Evolutionary conservation across 2,888 invertebrate species (phyloP).

Genomic region (Alviniconcha strummeri): DNA sequence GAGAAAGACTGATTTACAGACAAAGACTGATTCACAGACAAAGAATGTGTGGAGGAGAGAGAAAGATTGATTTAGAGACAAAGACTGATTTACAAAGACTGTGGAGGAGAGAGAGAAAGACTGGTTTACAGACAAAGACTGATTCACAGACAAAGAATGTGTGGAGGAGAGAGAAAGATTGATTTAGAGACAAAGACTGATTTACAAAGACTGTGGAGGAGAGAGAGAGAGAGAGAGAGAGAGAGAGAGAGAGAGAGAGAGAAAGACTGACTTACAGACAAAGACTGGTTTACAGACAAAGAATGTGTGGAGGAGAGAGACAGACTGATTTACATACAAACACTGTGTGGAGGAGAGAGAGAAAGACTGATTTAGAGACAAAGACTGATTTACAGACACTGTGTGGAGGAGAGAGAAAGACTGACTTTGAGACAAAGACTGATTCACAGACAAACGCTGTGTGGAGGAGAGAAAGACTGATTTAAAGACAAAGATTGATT

Average conservation of each 20-base stretch:
- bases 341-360: background rate
- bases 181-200: background rate
- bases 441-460: background rate
- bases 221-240: slow-evolving; percentile 26
- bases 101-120: background rate
- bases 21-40: background rate
- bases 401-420: background rate
- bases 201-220: background rate
- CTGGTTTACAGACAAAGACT: background rate
- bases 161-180: background rate
- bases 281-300: background rate
- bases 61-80: background rate
- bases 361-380: background rate
- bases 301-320: background rate
- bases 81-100: slow-evolving; percentile 5
- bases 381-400: too few relatives aligned
- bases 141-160: background rate
- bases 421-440: background rate
- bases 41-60: background rate
- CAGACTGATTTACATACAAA: background rate
- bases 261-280: background rate
- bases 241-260: background rate
- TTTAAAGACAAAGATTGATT: background rate
- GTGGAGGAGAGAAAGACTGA: background rate
- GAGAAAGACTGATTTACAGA: background rate